Evolutionary conservation across 2,113 vertebrate species (phyloP), one percentile per base, ranked within the genome.

Genomic region (Otolemur garnettii): DNA sequence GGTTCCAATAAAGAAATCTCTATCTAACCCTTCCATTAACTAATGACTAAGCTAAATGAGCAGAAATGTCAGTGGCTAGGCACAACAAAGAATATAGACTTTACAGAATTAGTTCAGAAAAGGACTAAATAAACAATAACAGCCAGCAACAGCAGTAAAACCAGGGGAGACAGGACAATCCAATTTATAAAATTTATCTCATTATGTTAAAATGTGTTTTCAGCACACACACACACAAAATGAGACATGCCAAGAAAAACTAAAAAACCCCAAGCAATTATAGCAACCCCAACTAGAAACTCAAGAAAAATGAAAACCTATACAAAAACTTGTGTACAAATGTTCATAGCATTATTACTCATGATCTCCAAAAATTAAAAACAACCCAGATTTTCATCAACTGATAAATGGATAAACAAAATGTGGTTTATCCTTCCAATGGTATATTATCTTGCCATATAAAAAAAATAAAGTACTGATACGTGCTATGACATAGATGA

Each of bases 71-170:
- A 64, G 11, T 64, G 62, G 62, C 26, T 26, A 64, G 8, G 33
- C 9, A 89, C 21, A 42, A 1, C 55, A 22, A 93, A 55, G 45
- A 28, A 55, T 1, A 22, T 3, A 72, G 72, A 90, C 81, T 62
- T 89, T 78, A 71, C 7, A 71, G 82, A 69, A 26, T 78, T 42
- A 71, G 53, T 55, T 95, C 72, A n/a, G 62, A 92, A 84, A 35
- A 71, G 62, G 28, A 38, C 42, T 10, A 45, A 26, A 28, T 50
- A 68, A 38, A 85, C 38, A 64, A 28, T 28, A 82, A 74, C 57
- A 12, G 0, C 62, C 71, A n/a, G 80, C 50, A 68, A 60, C 35
- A 80, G 28, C 64, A 81, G 26, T 66, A 60, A 81, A 89, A 42
- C n/a, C n/a, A 45, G 13, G 8, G 22, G 9, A 72, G 38, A n/a